Conservation (phyloP, 2,888 invertebrate genomes). For the Capitulum mitella region DNA sequence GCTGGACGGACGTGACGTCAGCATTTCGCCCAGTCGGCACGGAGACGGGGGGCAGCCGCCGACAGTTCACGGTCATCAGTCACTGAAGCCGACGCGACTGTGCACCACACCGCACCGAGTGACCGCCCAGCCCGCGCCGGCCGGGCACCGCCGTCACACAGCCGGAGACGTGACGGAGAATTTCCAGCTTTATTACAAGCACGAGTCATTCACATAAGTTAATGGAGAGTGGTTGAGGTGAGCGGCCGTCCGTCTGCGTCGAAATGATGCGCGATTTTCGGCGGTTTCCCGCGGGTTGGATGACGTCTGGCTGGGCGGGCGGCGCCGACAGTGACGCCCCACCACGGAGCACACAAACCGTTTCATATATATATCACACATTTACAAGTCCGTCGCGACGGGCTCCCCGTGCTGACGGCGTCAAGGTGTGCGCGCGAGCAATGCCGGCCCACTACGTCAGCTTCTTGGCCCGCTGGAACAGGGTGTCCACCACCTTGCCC, state of each 20-base stretch:
- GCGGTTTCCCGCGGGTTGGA: not conserved
- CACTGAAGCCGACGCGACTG: too few relatives aligned
- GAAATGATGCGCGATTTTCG: conserved; percentile 4
- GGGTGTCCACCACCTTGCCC: conserved; percentile 98
- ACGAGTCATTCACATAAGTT: conserved; percentile 18
- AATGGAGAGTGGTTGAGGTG: conserved; percentile 2
- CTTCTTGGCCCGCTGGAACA: conserved; percentile 98
- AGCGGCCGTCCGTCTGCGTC: not conserved
- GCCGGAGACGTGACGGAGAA: too few relatives aligned
- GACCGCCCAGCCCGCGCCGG: too few relatives aligned
- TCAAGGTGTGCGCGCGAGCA: not conserved
- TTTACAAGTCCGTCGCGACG: not conserved
- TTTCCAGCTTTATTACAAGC: conserved; percentile 8
- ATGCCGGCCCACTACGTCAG: conserved; percentile 59
- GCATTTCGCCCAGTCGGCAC: too few relatives aligned
- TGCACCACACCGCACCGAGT: too few relatives aligned
- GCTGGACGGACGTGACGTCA: too few relatives aligned
- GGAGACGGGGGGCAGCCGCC: too few relatives aligned
- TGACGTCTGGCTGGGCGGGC: not conserved
- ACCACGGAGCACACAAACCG: not conserved
- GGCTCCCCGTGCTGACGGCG: not conserved
- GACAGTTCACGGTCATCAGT: too few relatives aligned
- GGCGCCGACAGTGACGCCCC: not conserved
- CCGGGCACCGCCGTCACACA: too few relatives aligned
- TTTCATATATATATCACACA: conserved; percentile 5